Base-by-base conservation (phyloP, 1,140 invertebrate species). In the Drosophila kepulauana region DNA sequence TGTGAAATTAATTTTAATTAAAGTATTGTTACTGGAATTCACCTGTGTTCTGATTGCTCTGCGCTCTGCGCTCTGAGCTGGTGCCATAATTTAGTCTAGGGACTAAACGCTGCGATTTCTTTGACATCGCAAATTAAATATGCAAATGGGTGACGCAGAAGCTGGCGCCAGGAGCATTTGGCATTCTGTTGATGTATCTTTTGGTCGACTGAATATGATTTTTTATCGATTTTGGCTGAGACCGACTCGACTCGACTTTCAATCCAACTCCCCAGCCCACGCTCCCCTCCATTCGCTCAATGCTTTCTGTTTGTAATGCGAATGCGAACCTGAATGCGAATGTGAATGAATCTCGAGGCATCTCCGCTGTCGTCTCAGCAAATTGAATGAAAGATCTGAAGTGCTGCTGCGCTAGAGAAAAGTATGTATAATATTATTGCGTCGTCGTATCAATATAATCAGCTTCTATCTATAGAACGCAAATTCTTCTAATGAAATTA, bases 101-200 rank as follows among this genome's bases (percentile, higher is more conserved):
- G 45, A 33, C 43, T 46, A 38, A 73, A 48, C 54, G 51, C 49
- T 52, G 59, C 28, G 65, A 63, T 68, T 70, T 70, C 38, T 51
- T 49, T 63, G 57, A 41, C 57, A 64, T 52, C 49, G 64, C 41
- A 63, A 71, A 79, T 79, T 67, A 79, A 79, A 72, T 77, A 79
- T 77, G 77, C 59, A 79, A 79, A 79, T 77, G 35, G 13, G 62
- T 38, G 56, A 38, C 48, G 41, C 61, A 33, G 61, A 64, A 25
- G 20, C 52, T 65, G 75, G 58, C 64, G 52, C 54, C 71, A 68
- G 33, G 52, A 65, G 52, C 66, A 63, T 35, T 73, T 74, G 71
- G 28, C 63, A 67, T 67, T 72, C 52, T 25, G 54, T 61, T 74
- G 66, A 57, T 69, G 51, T 69, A 62, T 56, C 66, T 68, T 75